Evolutionary conservation across 2,888 invertebrate genomes (phyloP).

Genomic region (Polyommatus icarus): DNA sequence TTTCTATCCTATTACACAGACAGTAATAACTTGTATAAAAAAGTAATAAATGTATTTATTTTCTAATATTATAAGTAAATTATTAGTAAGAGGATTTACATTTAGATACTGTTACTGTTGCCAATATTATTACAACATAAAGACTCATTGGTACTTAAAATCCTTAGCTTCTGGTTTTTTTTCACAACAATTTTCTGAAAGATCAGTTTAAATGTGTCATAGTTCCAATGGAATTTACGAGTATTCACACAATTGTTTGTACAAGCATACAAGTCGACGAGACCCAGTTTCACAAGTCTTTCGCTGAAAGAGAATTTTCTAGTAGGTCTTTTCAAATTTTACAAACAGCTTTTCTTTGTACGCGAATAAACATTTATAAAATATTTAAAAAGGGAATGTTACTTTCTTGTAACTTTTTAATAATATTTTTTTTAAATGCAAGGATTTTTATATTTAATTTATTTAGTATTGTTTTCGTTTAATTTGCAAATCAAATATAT

Average conservation of each 20-base stretch:
- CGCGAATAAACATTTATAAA: not conserved
- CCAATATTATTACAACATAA: too few species aligned
- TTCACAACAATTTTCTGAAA: not conserved
- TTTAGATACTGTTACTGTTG: too few species aligned
- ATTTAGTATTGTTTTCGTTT: too few species aligned
- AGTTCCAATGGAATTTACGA: not conserved
- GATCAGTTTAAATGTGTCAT: not conserved
- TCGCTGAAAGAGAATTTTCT: not conserved
- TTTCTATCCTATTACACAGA: too few species aligned
- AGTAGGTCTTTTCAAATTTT: not conserved
- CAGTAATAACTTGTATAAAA: too few species aligned
- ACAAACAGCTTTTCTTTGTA: constrained; percentile 2
- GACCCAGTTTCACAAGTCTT: not conserved
- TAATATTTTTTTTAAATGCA: not conserved
- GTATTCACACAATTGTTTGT: not conserved
- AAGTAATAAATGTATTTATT: too few species aligned
- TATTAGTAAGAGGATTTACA: too few species aligned
- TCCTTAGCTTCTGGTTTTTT: too few species aligned
- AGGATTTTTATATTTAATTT: not conserved
- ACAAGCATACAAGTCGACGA: not conserved
- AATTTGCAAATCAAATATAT: too few species aligned
- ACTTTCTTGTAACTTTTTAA: not conserved
- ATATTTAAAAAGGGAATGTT: not conserved
- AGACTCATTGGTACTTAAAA: too few species aligned
- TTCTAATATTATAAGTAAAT: too few species aligned